Evolutionary conservation across 1,140 invertebrate genomes (phyloP).

Genomic region (Heliothis subflexa): DNA sequence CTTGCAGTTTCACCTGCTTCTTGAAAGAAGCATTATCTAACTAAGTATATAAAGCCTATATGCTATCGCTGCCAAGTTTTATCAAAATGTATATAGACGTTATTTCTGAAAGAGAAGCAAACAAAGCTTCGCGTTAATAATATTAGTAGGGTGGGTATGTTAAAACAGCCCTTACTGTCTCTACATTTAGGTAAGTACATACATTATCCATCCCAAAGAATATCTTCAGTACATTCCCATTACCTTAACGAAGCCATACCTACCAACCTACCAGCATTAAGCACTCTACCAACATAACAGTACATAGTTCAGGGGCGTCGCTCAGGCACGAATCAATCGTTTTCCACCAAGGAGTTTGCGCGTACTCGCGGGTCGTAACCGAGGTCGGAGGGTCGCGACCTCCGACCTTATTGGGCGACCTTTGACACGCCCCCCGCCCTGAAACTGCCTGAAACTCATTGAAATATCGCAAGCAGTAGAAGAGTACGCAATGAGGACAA

Average conservation of each 20-base stretch:
- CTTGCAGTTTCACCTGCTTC: too few relatives aligned
- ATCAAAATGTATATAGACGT: too few relatives aligned
- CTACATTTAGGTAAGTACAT: too few relatives aligned
- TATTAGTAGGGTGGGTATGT: too few relatives aligned
- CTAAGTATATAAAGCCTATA: too few relatives aligned
- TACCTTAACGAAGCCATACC: neutral
- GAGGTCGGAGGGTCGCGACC: slow-evolving; percentile 76
- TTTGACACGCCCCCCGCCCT: slow-evolving; percentile 69
- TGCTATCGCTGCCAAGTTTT: too few relatives aligned
- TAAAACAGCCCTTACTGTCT: too few relatives aligned
- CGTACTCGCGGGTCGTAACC: slow-evolving; percentile 31
- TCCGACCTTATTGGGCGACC: slow-evolving; percentile 79
- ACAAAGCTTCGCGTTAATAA: too few relatives aligned
- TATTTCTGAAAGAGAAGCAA: too few relatives aligned
- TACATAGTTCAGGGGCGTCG: slow-evolving; percentile 60
- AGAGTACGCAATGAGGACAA: slow-evolving; percentile 56
- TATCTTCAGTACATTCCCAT: too few relatives aligned
- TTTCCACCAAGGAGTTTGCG: slow-evolving; percentile 52
- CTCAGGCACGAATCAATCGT: slow-evolving; percentile 68
- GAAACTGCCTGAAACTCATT: slow-evolving; percentile 57
- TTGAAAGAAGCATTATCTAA: too few relatives aligned
- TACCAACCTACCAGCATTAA: neutral
- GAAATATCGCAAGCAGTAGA: slow-evolving; percentile 53
- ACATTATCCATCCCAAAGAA: too few relatives aligned
- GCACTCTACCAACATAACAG: neutral